Base-by-base conservation (phyloP, 53 echinoderm and acorn worm genomes). In the Echinometra lucunter region DNA sequence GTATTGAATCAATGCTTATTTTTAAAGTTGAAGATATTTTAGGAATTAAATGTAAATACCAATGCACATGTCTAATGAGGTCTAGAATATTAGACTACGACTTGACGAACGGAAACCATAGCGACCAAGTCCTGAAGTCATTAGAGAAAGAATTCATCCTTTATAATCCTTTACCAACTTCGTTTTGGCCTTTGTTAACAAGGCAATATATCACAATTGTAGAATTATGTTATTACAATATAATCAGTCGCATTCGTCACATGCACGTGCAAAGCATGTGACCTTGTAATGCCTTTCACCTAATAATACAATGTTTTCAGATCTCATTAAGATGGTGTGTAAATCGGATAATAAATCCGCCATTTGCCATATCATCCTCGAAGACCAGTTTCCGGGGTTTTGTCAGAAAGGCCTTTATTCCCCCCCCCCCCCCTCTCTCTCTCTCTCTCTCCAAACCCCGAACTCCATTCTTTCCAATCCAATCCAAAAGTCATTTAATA, bases 311-410 rank as follows among this genome's bases (percentile, higher is more conserved):
- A 3, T 15, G 16, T 42, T 42, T 69, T 78, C 78, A 42, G 38
- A 78, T 78, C 78, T 78, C 78, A 78, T 78, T 78, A 0, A 78
- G 78, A 78, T 78, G 6, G 42, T 78, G 18, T 42, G 78, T 19
- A 78, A 78, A 78, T 78, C 78, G 40, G 42, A 21, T 78, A 4
- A 42, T 38, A 78, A 40, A 16, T 21, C 42, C 6, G 38, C 16
- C 16, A 38, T 38, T 3, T 69, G 30, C 19, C 10, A 30, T 32
- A 32, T 35, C 72, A 30, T 72, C 12, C 32, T 72, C 32, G 32
- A 78, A 38, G 78, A 42, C 42, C 5, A 19, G 38, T 18, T 78
- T n/a, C 40, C 42, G 78, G 8, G 13, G 1, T 78, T 78, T 4
- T 18, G 35, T 78, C 78, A 6, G 1, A 42, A 6, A 63, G 23